These are phyloP conservation scores for Adelosebastes latens DNA, from an alignment of 2,797 vertebrate species.

Conservation along the genomic window DNA sequence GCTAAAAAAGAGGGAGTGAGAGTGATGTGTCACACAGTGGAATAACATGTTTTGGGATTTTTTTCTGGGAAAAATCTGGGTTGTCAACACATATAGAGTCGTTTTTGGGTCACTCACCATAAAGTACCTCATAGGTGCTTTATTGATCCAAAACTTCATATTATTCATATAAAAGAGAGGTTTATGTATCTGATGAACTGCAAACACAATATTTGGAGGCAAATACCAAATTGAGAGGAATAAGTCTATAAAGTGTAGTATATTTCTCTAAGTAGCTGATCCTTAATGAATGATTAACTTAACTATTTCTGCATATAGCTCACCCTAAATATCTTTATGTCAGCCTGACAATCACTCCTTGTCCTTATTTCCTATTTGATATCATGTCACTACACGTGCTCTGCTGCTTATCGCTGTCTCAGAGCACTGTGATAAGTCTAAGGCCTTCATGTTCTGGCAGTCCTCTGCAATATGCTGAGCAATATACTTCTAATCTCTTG, in stretches of 20 bases:
- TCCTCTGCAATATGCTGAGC: conserved; percentile 21
- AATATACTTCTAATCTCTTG: not conserved
- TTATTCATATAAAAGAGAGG: not conserved
- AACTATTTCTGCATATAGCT: not conserved
- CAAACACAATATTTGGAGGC: not conserved
- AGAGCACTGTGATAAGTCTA: conserved; percentile 28
- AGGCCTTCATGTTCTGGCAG: conserved; percentile 11
- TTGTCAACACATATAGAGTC: not conserved
- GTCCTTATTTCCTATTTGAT: conserved; percentile 37
- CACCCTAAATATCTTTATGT: not conserved
- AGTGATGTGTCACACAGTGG: not conserved
- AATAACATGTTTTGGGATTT: conserved; percentile 10
- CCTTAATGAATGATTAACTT: not conserved
- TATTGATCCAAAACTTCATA: not conserved
- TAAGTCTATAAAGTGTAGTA: not conserved
- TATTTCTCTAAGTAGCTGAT: not conserved
- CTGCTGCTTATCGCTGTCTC: conserved; percentile 49
- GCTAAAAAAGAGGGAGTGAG: not conserved
- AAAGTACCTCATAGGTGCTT: too few relatives aligned
- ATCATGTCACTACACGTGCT: conserved; percentile 16
- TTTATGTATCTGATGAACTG: not conserved
- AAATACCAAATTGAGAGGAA: not conserved
- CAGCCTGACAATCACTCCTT: not conserved
- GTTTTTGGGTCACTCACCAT: not conserved
- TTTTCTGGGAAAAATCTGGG: conserved; percentile 2